Percentiles rank a stretch among this genome's conserved stretches.
Conservation (phyloP, 2,888 invertebrate species). For the Xestia xanthographa region DNA sequence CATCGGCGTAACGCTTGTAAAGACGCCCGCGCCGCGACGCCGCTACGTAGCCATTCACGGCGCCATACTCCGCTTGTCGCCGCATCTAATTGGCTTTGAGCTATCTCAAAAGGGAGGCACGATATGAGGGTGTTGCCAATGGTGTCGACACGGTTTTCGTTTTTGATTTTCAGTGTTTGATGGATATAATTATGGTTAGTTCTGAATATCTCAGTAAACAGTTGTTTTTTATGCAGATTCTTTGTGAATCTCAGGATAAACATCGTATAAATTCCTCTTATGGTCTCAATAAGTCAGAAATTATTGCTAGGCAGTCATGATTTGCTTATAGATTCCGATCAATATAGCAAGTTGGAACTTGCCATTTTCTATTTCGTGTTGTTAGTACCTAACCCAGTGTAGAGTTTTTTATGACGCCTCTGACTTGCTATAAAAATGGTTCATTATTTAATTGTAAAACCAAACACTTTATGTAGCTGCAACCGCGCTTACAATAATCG, state of each 20-base stretch:
- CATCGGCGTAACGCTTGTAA: constrained; percentile 70
- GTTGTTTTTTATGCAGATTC: not conserved
- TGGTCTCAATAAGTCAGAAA: not conserved
- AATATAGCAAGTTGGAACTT: not conserved
- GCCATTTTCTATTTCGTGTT: no score
- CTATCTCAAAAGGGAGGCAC: constrained; percentile 83
- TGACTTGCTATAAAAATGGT: not conserved
- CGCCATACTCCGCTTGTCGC: constrained; percentile 81
- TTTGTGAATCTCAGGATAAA: no score
- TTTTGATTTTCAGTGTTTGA: not conserved
- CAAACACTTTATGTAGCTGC: not conserved
- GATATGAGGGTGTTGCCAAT: constrained; percentile 75
- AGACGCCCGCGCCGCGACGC: constrained; percentile 39
- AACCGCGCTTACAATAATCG: not conserved
- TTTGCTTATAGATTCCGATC: not conserved
- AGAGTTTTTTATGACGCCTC: no score
- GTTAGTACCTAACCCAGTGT: no score
- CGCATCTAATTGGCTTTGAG: constrained; percentile 89
- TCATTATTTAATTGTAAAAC: not conserved
- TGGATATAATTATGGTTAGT: not conserved
- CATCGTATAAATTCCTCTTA: not conserved
- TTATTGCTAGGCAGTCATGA: not conserved
- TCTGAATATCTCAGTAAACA: not conserved
- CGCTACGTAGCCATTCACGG: constrained; percentile 73
- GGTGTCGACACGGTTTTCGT: constrained; percentile 56